Evolutionary conservation across 2,888 invertebrate species (phyloP).

Genomic region (Operophtera brumata): DNA sequence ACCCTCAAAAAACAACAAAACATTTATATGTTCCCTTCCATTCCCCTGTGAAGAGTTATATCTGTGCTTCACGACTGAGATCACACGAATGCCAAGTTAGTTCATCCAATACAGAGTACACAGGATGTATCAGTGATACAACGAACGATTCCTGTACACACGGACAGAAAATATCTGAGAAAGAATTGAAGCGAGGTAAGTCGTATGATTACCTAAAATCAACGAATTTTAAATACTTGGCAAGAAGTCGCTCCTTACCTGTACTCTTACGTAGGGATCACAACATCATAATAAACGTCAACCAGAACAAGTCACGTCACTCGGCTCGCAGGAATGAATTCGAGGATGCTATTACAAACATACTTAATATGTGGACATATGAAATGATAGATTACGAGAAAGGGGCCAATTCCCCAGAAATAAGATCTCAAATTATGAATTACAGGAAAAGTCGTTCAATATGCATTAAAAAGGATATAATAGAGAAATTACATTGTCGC

Average conservation of each 20-base stretch:
- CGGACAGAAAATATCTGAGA: background rate
- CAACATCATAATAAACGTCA: background rate
- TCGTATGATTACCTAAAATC: background rate
- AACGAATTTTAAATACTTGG: background rate
- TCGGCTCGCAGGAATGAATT: conserved; percentile 3
- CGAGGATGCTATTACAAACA: conserved; percentile 18
- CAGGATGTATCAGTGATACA: conserved; percentile 13
- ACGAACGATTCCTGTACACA: background rate
- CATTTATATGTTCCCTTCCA: conserved; percentile 17
- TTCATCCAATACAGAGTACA: conserved; percentile 1
- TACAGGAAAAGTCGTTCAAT: conserved; percentile 15
- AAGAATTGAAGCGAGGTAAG: background rate
- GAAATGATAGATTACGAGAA: conserved; percentile 23
- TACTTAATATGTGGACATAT: conserved; percentile 23
- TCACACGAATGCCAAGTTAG: conserved; percentile 8
- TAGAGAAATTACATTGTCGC: conserved; percentile 14
- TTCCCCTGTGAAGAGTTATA: conserved; percentile 10
- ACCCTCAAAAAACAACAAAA: conserved; percentile 9
- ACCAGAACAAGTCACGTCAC: background rate
- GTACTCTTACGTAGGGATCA: background rate
- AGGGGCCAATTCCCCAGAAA: conserved; percentile 7
- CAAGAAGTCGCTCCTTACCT: conserved; percentile 18
- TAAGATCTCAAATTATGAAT: conserved; percentile 15
- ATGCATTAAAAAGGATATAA: conserved; percentile 14
- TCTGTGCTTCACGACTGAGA: conserved; percentile 12